Conservation (phyloP, 1,140 invertebrate species). For the Magallana gigas region DNA sequence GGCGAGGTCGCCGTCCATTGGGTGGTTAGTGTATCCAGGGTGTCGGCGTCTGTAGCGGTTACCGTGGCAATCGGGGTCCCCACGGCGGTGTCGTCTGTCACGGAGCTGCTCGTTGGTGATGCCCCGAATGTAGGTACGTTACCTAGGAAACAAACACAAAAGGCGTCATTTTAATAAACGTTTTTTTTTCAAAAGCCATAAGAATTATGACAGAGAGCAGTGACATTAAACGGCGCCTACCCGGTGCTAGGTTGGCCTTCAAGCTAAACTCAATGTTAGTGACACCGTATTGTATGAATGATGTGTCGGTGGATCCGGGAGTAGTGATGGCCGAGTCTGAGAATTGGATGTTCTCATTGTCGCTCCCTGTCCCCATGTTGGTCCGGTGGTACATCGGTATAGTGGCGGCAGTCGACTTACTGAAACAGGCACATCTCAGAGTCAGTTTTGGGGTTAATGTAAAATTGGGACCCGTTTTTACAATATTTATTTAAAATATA, state of each 20-base stretch:
- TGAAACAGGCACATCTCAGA: background rate
- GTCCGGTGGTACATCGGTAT: background rate
- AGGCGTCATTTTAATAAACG: background rate
- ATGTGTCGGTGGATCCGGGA: background rate
- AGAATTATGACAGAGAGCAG: too few species aligned
- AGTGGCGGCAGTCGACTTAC: background rate
- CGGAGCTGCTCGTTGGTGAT: background rate
- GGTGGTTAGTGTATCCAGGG: constrained; percentile 11
- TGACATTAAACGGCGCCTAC: background rate
- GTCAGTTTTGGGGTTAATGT: background rate
- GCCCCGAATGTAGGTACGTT: background rate
- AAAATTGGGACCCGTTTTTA: too few species aligned
- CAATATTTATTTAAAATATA: too few species aligned
- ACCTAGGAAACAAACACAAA: background rate
- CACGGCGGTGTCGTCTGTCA: constrained; percentile 9
- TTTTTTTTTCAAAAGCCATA: too few species aligned
- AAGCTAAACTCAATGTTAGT: background rate
- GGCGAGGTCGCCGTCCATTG: constrained; percentile 36
- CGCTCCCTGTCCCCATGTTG: background rate
- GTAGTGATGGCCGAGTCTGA: background rate
- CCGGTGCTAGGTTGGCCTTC: background rate
- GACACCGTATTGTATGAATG: background rate
- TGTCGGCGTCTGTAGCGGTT: constrained; percentile 25
- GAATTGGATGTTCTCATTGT: background rate
- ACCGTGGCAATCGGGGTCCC: background rate